Conservation (phyloP, 2,888 invertebrate genomes). For the Psococerastis gibbosa region DNA sequence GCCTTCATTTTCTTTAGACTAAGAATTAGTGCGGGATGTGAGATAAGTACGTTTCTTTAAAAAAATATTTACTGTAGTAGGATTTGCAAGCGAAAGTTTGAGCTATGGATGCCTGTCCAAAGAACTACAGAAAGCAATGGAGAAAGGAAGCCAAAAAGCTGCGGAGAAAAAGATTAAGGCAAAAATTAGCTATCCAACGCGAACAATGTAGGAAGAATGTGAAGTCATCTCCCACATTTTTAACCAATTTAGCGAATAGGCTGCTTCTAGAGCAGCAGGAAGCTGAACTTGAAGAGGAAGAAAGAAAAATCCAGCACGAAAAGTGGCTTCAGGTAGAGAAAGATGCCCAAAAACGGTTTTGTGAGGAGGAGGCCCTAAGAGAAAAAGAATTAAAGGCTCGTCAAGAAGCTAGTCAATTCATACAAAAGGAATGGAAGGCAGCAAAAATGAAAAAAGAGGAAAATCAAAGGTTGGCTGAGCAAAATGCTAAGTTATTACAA, state of each 20-base stretch:
- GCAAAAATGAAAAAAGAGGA: conserved; percentile 40
- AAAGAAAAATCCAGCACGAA: conserved; percentile 32
- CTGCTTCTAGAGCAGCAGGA: too few relatives aligned
- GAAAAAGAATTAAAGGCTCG: too few relatives aligned
- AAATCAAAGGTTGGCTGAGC: conserved; percentile 25
- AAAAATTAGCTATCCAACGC: conserved; percentile 34
- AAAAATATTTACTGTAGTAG: too few relatives aligned
- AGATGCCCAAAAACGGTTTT: conserved; percentile 40
- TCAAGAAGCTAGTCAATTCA: too few relatives aligned
- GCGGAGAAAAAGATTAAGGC: conserved; percentile 46
- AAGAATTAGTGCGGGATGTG: too few relatives aligned
- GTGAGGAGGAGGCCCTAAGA: too few relatives aligned
- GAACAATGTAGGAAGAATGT: conserved; percentile 28
- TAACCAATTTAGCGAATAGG: conserved; percentile 34
- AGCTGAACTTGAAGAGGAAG: conserved; percentile 34
- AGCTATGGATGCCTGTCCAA: too few relatives aligned
- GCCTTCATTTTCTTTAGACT: too few relatives aligned
- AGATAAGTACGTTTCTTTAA: too few relatives aligned
- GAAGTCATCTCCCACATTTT: conserved; percentile 30
- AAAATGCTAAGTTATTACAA: conserved; percentile 31
- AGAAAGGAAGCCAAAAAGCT: conserved; percentile 51
- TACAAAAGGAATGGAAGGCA: conserved; percentile 45
- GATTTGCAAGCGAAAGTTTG: too few relatives aligned
- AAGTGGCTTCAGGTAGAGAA: conserved; percentile 48
- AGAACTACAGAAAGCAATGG: conserved; percentile 54